A percentile compares a stretch with the other conserved stretches of the same genome.
These are phyloP conservation scores for Sycon ciliatum DNA, from an alignment of 37 sponge, comb jelly and placozoan genomes.

Conservation along the genomic window DNA sequence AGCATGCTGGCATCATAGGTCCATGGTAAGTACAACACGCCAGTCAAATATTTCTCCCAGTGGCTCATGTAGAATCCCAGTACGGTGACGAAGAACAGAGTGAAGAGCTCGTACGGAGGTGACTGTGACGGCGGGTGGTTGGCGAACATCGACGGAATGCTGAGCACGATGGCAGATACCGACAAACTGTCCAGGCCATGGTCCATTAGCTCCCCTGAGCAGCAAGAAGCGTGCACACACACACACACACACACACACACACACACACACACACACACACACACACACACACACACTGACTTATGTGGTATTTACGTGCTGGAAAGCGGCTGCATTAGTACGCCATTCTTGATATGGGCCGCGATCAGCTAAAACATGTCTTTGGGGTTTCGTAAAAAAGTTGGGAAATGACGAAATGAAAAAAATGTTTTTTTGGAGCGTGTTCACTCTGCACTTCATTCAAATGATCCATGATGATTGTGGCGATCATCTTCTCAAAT, in stretches of 20 bases:
- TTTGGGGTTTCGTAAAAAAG: too few species aligned
- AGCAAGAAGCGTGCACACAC: background rate
- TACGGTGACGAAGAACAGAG: background rate
- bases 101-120: too few species aligned
- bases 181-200: constrained; percentile 79
- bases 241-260: constrained; percentile 10
- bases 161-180: constrained; percentile 35
- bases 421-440: too few species aligned
- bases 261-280: constrained; percentile 5
- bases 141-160: constrained; percentile 45
- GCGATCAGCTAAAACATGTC: too few species aligned
- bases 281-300: background rate
- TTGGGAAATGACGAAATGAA: too few species aligned
- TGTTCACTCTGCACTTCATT: too few species aligned
- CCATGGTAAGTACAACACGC: constrained; percentile 86
- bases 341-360: too few species aligned
- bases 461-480: too few species aligned
- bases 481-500: too few species aligned
- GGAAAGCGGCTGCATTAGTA: too few species aligned
- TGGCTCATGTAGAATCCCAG: constrained; percentile 80
- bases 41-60: constrained; percentile 98
- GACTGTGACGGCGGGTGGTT: background rate
- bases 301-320: too few species aligned
- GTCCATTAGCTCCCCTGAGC: constrained; percentile 78
- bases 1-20: constrained; percentile 70